These are phyloP conservation scores for Esox masquinongy DNA, from an alignment of 2,797 vertebrate genomes.

Conservation along the genomic window DNA sequence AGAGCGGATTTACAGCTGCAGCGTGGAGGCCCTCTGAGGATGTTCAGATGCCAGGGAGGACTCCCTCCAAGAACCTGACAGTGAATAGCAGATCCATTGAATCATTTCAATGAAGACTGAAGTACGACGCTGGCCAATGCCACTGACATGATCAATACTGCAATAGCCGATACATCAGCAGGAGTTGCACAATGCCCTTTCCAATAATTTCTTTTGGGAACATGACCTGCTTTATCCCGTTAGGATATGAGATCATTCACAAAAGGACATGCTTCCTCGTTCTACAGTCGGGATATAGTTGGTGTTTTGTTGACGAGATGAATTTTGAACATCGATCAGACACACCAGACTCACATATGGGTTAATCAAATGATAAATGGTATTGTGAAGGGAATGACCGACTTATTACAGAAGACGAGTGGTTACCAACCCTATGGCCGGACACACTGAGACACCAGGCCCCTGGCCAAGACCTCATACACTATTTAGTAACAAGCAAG, in stretches of 20 bases:
- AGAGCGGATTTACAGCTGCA: neutral
- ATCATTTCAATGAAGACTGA: conserved; percentile 26
- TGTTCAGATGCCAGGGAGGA: neutral
- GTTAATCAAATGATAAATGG: neutral
- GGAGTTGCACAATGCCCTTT: neutral
- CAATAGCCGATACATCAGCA: neutral
- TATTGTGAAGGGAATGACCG: neutral
- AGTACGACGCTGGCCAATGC: conserved; percentile 14
- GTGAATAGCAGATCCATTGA: neutral
- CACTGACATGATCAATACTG: conserved; percentile 18
- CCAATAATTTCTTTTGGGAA: conserved; percentile 8
- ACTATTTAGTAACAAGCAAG: neutral
- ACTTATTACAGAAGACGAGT: neutral
- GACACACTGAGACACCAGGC: neutral
- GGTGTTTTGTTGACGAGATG: neutral
- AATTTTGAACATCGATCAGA: neutral
- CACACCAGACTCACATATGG: neutral
- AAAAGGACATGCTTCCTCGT: neutral
- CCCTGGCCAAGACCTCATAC: neutral
- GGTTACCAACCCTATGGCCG: neutral
- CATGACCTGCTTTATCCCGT: neutral
- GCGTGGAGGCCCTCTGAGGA: conserved; percentile 1
- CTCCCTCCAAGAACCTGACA: neutral
- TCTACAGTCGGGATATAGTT: neutral
- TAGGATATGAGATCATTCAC: neutral